These are phyloP conservation scores for Pseudolaguvia tuberculata DNA, from an alignment of 2,113 vertebrate genomes.

Conservation along the genomic window DNA sequence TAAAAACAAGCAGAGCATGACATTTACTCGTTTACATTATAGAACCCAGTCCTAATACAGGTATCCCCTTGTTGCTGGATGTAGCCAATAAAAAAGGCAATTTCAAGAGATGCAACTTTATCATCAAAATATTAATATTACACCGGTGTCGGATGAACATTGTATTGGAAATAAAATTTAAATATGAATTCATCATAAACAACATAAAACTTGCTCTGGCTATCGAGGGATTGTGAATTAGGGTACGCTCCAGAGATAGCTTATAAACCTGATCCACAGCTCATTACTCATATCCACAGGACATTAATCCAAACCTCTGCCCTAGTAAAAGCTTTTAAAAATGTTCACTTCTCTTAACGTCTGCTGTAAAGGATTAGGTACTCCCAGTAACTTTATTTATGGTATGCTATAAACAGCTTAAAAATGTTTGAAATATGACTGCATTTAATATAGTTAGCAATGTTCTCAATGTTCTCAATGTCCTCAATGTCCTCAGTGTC, in stretches of 20 bases:
- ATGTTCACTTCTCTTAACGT: neutral
- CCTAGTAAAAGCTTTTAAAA: neutral
- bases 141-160: constrained; percentile 51
- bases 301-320: neutral
- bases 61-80: constrained; percentile 56
- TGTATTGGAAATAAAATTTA: constrained; percentile 46
- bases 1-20: constrained; percentile 74
- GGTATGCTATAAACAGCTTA: too few species aligned
- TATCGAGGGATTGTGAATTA: constrained; percentile 6
- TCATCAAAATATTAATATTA: constrained; percentile 57
- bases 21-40: constrained; percentile 67
- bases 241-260: neutral
- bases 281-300: neutral
- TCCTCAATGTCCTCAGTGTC: too few species aligned
- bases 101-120: constrained; percentile 53
- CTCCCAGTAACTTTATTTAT: neutral
- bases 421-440: too few species aligned
- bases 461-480: too few species aligned
- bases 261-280: neutral
- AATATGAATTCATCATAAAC: constrained; percentile 46
- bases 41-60: constrained; percentile 51
- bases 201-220: constrained; percentile 22
- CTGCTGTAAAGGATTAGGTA: neutral
- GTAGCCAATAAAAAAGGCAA: constrained; percentile 69
- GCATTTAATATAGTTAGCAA: too few species aligned